Conservation (phyloP, 2,113 vertebrate species). For the Nematolebias whitei region DNA sequence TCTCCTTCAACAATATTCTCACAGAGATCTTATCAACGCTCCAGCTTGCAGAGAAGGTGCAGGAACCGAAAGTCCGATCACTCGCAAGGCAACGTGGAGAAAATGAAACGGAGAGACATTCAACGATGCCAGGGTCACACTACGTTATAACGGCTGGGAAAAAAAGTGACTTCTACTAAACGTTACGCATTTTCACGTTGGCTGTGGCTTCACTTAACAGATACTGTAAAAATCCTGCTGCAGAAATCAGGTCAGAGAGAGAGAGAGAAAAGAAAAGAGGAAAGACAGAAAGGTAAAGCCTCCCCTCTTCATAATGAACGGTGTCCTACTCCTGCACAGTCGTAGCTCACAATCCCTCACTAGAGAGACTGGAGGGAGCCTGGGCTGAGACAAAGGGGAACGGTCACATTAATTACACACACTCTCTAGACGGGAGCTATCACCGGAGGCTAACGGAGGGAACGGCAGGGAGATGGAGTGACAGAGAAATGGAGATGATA, state of each 20-base stretch:
- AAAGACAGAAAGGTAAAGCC: conserved; percentile 59
- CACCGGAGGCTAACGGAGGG: conserved; percentile 58
- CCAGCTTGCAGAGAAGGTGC: conserved; percentile 43
- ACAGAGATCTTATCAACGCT: conserved; percentile 61
- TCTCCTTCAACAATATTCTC: conserved; percentile 55
- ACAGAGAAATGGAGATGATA: conserved; percentile 65
- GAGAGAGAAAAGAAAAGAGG: conserved; percentile 15
- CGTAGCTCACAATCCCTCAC: conserved; percentile 60
- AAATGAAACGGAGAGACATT: conserved; percentile 30
- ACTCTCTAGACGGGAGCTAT: conserved; percentile 68
- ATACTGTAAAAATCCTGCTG: conserved; percentile 32
- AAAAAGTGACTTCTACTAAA: conserved; percentile 17
- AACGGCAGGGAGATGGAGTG: conserved; percentile 46
- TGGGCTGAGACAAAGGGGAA: conserved; percentile 74
- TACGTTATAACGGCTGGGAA: conserved; percentile 25
- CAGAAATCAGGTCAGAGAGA: conserved; percentile 69
- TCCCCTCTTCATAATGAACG: conserved; percentile 54
- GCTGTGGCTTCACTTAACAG: conserved; percentile 11
- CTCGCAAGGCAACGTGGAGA: conserved; percentile 26
- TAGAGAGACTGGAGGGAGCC: conserved; percentile 58
- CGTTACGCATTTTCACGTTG: background rate
- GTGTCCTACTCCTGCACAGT: conserved; percentile 51
- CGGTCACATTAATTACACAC: conserved; percentile 76
- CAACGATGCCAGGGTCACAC: conserved; percentile 9
- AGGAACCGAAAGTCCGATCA: conserved; percentile 57